Evolutionary conservation across 1,140 invertebrate genomes (phyloP).

Genomic region (Bombyx mandarina): DNA sequence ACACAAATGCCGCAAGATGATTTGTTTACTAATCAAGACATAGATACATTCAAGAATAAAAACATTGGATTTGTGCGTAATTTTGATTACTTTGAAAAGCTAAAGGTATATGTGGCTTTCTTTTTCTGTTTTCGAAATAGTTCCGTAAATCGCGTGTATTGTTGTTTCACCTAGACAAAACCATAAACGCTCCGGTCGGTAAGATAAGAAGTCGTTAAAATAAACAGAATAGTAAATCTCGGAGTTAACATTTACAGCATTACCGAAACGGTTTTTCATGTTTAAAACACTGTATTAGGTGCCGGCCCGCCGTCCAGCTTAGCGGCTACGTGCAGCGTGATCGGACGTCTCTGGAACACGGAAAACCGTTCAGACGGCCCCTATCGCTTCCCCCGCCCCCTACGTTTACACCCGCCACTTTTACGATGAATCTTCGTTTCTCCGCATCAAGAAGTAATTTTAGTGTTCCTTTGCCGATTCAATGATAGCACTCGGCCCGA

Average conservation of each 20-base stretch:
- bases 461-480: constrained; percentile 69
- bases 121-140: too few relatives aligned
- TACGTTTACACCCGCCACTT: constrained; percentile 48
- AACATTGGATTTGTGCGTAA: too few relatives aligned
- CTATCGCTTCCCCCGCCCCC: constrained; percentile 18
- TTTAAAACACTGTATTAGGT: constrained; percentile 64
- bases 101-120: too few relatives aligned
- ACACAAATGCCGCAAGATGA: background rate
- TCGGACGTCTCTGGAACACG: constrained; percentile 62
- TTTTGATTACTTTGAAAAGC: too few relatives aligned
- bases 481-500: constrained; percentile 69
- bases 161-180: background rate
- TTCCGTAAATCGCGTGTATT: too few relatives aligned
- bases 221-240: constrained; percentile 37
- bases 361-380: constrained; percentile 67
- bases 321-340: constrained; percentile 53
- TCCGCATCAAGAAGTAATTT: constrained; percentile 70
- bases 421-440: constrained; percentile 72
- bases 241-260: constrained; percentile 50
- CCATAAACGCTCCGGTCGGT: constrained; percentile 11
- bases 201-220: constrained; percentile 24
- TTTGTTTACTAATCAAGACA: too few relatives aligned
- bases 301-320: constrained; percentile 29
- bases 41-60: too few relatives aligned
- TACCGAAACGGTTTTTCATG: constrained; percentile 64